These are phyloP conservation scores for Drosophila buzzatii DNA, from an alignment of 2,888 invertebrate genomes.

Conservation along the genomic window DNA sequence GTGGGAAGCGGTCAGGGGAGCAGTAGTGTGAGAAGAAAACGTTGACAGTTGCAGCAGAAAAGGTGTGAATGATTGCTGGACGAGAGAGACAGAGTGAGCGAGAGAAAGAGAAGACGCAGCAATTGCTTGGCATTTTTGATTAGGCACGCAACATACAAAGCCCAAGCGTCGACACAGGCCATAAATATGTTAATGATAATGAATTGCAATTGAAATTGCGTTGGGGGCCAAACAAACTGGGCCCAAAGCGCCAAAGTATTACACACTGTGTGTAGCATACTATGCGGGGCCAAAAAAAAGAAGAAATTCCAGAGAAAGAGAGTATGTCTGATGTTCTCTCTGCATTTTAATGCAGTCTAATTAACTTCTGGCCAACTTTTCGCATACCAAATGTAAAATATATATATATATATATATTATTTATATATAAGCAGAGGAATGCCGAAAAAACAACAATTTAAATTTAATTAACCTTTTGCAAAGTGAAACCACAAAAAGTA, in stretches of 20 bases:
- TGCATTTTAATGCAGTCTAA: conserved; percentile 48
- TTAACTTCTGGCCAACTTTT: conserved; percentile 50
- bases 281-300: neutral
- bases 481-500: conserved; percentile 50
- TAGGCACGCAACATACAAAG: conserved; percentile 38
- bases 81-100: neutral
- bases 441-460: conserved; percentile 35
- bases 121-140: conserved; percentile 66
- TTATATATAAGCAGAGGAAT: neutral
- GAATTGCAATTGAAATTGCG: conserved; percentile 74
- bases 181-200: conserved; percentile 76
- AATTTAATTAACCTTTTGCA: conserved; percentile 71
- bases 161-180: conserved; percentile 30
- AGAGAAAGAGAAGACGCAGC: conserved; percentile 4
- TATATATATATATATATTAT: neutral
- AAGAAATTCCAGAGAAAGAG: neutral
- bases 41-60: conserved; percentile 53
- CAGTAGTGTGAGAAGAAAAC: conserved; percentile 2
- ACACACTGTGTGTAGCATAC: conserved; percentile 12
- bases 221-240: conserved; percentile 11
- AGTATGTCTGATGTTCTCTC: neutral
- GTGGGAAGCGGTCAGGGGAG: neutral
- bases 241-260: conserved; percentile 27
- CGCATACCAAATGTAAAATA: conserved; percentile 40
- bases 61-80: conserved; percentile 70